phyloP scores from a whole-genome alignment of 2,888 invertebrate genomes.

The Pyrgus malvae region DNA sequence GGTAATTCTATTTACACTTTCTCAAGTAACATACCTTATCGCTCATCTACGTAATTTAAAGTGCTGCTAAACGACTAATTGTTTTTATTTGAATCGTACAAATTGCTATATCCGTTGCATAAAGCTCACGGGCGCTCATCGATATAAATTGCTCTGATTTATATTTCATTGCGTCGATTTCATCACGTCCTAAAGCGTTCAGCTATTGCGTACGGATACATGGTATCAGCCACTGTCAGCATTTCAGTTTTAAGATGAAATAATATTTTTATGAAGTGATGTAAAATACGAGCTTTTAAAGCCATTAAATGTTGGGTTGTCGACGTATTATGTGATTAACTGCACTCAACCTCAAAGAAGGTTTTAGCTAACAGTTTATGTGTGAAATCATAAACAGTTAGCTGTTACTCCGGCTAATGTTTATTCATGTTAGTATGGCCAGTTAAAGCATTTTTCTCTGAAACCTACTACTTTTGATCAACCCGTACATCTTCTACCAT shows the following conservation, averaged over 20 bases:
- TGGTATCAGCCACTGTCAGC: neutral
- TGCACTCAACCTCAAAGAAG: no score
- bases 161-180: conserved; percentile 62
- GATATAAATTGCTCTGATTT: conserved; percentile 68
- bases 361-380: no score
- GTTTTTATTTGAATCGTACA: conserved; percentile 54
- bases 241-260: neutral
- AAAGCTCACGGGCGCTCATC: conserved; percentile 63
- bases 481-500: no score
- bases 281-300: no score
- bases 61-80: conserved; percentile 63
- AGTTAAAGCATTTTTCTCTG: no score
- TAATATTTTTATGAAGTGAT: neutral
- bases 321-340: no score
- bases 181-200: conserved; percentile 61
- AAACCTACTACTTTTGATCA: no score
- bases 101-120: conserved; percentile 64
- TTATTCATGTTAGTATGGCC: no score
- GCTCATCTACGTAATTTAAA: conserved; percentile 72
- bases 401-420: no score
- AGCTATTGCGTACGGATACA: conserved; percentile 39
- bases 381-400: no score
- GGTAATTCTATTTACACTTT: conserved; percentile 43
- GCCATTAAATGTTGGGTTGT: no score
- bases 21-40: conserved; percentile 52